Evolutionary conservation across 1,140 invertebrate genomes (phyloP).

Genomic region (Chlorops oryzae): DNA sequence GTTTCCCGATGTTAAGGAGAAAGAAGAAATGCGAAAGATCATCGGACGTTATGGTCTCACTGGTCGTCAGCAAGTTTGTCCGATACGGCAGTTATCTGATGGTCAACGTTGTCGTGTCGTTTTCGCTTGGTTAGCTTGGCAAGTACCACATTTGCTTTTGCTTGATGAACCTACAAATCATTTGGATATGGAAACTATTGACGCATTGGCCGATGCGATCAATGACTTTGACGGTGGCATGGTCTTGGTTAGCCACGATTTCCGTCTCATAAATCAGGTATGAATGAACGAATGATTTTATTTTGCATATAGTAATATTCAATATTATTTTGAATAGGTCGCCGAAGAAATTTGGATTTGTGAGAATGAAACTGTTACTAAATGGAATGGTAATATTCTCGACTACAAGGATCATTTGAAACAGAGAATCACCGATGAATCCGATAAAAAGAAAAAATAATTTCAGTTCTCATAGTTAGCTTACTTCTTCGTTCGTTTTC

Average conservation of each 20-base stretch:
- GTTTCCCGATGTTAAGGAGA: conserved; percentile 96
- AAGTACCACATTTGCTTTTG: conserved; percentile 87
- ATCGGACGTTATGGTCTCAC: conserved; percentile 96
- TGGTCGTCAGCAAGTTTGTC: conserved; percentile 94
- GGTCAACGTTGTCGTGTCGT: conserved; percentile 97
- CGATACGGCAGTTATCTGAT: conserved; percentile 95
- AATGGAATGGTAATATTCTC: conserved; percentile 94
- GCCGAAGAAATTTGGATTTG: conserved; percentile 99
- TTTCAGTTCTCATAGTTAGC: too few species aligned
- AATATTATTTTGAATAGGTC: conserved; percentile 58
- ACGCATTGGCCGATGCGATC: conserved; percentile 94
- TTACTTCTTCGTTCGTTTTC: too few species aligned
- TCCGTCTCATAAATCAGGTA: conserved; percentile 96
- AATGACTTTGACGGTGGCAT: conserved; percentile 98
- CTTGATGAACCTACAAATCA: conserved; percentile 99
- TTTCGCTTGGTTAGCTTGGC: conserved; percentile 95
- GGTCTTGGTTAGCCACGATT: conserved; percentile 95
- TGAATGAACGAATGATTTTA: neutral
- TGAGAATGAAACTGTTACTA: conserved; percentile 91
- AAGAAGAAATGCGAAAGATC: conserved; percentile 98
- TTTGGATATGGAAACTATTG: conserved; percentile 98
- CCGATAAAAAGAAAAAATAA: conserved; percentile 37
- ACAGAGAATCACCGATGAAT: conserved; percentile 40
- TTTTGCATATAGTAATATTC: neutral
- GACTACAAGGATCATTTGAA: conserved; percentile 94